Evolutionary conservation across 2,113 vertebrate species (phyloP).

Genomic region (Sula dactylatra): DNA sequence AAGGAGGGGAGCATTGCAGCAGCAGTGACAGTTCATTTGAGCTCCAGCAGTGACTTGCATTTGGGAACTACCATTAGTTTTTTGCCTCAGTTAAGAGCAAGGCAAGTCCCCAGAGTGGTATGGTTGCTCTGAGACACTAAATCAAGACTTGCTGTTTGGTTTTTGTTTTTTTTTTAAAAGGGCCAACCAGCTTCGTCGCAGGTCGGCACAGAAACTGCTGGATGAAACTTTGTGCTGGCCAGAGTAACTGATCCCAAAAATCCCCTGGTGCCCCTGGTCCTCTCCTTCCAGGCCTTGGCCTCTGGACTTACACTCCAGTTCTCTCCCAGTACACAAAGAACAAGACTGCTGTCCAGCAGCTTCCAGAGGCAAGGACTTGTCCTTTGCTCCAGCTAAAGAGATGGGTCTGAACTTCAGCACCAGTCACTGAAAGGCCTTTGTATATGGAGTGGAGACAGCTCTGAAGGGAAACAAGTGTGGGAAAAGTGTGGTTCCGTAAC

Average conservation of each 20-base stretch:
- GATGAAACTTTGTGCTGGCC: not conserved
- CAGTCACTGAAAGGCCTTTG: not conserved
- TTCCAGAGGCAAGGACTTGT: not conserved
- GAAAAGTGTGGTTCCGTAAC: not conserved
- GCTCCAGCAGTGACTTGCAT: not conserved
- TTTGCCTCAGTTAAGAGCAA: not conserved
- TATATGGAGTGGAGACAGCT: not conserved
- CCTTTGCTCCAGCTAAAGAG: not conserved
- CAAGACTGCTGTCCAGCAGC: not conserved
- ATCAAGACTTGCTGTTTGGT: not conserved
- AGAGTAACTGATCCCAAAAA: not conserved
- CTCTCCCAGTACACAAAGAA: not conserved
- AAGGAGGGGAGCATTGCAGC: not conserved
- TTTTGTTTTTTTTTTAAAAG: not conserved
- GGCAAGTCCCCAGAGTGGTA: not conserved
- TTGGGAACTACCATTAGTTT: not conserved
- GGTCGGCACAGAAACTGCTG: not conserved
- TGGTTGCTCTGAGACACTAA: not conserved
- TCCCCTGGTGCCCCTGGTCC: too few relatives aligned
- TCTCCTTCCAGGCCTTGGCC: not conserved
- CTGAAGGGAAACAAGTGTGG: not conserved
- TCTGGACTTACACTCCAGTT: accelerated
- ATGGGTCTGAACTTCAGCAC: accelerated
- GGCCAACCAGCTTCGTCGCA: accelerated
- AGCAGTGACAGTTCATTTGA: not conserved